Conservation (phyloP, 2,888 invertebrate genomes). For the Muschampia plurimacula region DNA sequence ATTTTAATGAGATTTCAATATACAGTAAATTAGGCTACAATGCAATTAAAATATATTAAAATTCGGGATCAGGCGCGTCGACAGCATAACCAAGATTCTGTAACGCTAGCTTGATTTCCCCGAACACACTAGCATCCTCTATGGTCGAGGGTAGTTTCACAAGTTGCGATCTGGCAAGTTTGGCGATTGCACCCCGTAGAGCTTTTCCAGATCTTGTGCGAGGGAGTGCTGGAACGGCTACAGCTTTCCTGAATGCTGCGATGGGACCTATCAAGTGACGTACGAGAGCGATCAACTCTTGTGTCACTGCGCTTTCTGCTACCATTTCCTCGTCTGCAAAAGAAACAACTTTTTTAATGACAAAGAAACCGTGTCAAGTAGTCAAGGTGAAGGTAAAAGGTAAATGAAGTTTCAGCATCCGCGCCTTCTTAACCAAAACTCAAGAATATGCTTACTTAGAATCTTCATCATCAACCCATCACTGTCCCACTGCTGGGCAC, state of each 20-base stretch:
- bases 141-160: conserved; percentile 94
- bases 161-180: conserved; percentile 92
- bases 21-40: not conserved
- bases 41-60: conserved; percentile 9
- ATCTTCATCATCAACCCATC: no score
- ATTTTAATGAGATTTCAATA: not conserved
- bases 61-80: conserved; percentile 88
- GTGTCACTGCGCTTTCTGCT: conserved; percentile 73
- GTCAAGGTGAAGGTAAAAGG: no score
- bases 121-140: conserved; percentile 94
- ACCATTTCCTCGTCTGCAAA: conserved; percentile 76
- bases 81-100: conserved; percentile 91
- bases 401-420: no score
- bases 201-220: conserved; percentile 91
- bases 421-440: no score
- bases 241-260: conserved; percentile 93
- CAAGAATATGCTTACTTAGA: no score
- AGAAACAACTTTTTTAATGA: not conserved
- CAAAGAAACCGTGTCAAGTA: no score
- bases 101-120: conserved; percentile 90
- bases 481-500: no score
- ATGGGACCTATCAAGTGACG: conserved; percentile 92
- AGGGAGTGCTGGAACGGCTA: conserved; percentile 92
- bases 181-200: conserved; percentile 93
- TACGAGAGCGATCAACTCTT: conserved; percentile 74